phyloP scores from a whole-genome alignment of 2,797 vertebrate species.

The Melanogrammus aeglefinus region DNA sequence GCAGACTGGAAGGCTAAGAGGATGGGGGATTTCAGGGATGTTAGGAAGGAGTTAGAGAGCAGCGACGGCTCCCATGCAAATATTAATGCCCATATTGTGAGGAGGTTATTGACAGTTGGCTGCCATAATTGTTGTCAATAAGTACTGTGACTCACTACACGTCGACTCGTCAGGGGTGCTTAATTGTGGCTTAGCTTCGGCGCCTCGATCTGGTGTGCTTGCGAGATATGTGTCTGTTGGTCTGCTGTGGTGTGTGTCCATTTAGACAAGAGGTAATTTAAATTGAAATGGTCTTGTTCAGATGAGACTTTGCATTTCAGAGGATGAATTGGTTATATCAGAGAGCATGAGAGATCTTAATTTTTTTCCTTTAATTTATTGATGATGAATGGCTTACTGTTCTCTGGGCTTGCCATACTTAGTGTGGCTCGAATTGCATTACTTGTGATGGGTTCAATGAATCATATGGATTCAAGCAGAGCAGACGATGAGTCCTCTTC shows the following conservation, averaged over 20 bases:
- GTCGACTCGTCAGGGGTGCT: background rate
- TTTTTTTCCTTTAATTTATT: background rate
- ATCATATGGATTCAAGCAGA: too few relatives aligned
- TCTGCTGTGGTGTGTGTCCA: background rate
- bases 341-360: background rate
- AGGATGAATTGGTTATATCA: background rate
- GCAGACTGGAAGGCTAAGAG: background rate
- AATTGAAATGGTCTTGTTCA: background rate
- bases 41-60: background rate
- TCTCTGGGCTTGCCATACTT: background rate
- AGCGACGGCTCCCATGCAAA: background rate
- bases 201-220: background rate
- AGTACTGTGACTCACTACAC: background rate
- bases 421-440: background rate
- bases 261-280: background rate
- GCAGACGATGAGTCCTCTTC: too few relatives aligned
- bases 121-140: background rate
- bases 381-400: background rate
- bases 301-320: background rate
- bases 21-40: background rate
- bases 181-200: background rate
- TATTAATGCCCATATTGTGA: background rate
- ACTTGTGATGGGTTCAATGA: background rate
- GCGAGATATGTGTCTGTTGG: background rate
- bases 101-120: background rate